Evolutionary conservation across 2,113 vertebrate species (phyloP).

Genomic region (Ploceus nigricollis): DNA sequence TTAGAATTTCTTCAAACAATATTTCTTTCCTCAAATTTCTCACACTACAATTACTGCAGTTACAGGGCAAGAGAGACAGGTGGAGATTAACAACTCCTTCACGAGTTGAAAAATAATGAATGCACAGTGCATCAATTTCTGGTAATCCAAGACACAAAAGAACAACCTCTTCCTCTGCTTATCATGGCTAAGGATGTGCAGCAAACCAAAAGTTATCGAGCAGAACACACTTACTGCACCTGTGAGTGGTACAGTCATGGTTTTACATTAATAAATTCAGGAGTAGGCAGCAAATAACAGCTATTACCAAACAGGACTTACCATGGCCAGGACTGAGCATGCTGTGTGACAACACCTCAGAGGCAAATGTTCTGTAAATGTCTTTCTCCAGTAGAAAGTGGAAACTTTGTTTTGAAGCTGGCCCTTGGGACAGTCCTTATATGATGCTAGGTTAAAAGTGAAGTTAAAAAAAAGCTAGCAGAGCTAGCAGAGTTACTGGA

Average conservation of each 20-base stretch:
- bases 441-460: not conserved
- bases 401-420: not conserved
- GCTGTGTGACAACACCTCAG: not conserved
- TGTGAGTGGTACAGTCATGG: not conserved
- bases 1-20: not conserved
- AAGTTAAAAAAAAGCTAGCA: not conserved
- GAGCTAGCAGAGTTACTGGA: not conserved
- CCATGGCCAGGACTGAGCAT: not conserved
- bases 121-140: not conserved
- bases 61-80: not conserved
- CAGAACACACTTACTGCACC: not conserved
- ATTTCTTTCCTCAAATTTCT: not conserved
- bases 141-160: not conserved
- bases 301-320: not conserved
- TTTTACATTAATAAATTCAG: not conserved
- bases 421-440: not conserved
- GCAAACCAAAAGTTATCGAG: not conserved
- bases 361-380: not conserved
- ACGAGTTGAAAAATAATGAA: not conserved
- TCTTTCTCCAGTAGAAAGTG: not conserved
- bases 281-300: slow-evolving; percentile 2
- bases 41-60: not conserved
- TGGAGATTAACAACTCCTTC: not conserved
- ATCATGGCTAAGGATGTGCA: not conserved
- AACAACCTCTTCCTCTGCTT: not conserved